Conservation (phyloP, 1,140 invertebrate species). For the Grapholita molesta region DNA sequence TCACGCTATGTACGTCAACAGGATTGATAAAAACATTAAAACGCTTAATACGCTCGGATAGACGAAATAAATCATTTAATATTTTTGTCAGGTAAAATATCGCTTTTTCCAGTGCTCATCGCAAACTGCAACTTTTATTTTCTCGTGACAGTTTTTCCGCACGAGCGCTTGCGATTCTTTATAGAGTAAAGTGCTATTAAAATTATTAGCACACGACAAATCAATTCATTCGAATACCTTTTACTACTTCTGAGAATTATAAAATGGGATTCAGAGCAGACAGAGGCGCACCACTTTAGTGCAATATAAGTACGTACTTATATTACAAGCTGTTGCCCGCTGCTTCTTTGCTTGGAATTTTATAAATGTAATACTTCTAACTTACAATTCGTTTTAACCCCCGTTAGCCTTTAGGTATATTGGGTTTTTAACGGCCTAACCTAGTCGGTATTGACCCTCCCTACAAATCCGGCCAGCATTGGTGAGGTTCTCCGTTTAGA, state of each 20-base stretch:
- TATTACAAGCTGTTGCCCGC: not conserved
- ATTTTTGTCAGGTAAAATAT: conserved; percentile 1
- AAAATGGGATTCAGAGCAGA: not conserved
- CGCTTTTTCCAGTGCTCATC: conserved; percentile 4
- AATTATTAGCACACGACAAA: conserved; percentile 15
- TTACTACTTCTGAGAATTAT: not conserved
- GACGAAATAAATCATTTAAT: not conserved
- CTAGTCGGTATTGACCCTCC: too few species aligned
- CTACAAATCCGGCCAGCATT: too few species aligned
- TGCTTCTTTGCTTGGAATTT: too few species aligned
- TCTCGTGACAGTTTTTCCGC: conserved; percentile 14
- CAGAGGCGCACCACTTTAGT: not conserved
- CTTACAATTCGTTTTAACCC: too few species aligned
- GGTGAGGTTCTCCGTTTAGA: too few species aligned
- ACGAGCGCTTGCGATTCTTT: conserved; percentile 7
- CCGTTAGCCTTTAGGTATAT: too few species aligned
- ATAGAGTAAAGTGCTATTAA: conserved; percentile 13
- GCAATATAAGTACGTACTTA: not conserved
- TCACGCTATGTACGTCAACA: not conserved
- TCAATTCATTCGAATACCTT: conserved; percentile 7
- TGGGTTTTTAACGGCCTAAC: too few species aligned
- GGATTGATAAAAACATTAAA: not conserved
- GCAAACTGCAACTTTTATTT: conserved; percentile 5
- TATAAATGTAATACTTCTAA: too few species aligned
- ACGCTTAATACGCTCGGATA: not conserved